Conservation (phyloP, 2,113 vertebrate genomes). For the Strigops habroptila region DNA sequence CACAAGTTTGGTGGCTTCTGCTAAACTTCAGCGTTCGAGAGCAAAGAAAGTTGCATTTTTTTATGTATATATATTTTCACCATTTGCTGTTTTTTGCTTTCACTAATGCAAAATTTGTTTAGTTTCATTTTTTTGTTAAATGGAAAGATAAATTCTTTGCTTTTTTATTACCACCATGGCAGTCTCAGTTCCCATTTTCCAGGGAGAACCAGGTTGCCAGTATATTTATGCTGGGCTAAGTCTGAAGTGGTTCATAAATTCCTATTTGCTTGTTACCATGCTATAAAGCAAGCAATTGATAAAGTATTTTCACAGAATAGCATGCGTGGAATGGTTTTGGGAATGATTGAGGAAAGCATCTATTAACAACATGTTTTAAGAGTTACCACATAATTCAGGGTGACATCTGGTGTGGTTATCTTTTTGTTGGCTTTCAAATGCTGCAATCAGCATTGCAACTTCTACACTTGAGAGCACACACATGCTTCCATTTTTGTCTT, state of each 20-base stretch:
- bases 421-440: neutral
- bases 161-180: neutral
- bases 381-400: neutral
- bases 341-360: neutral
- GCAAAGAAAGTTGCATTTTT: neutral
- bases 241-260: neutral
- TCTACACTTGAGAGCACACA: neutral
- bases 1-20: neutral
- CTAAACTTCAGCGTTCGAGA: neutral
- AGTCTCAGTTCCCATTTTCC: neutral
- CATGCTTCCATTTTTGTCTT: neutral
- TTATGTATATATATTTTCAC: neutral
- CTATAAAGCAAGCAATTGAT: neutral
- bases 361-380: neutral
- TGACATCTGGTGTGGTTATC: accelerated
- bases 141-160: neutral
- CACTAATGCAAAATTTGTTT: neutral
- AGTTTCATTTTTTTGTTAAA: neutral
- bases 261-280: neutral
- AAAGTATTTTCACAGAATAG: neutral
- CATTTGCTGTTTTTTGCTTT: neutral
- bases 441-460: accelerated
- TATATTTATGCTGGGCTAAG: neutral
- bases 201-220: neutral
- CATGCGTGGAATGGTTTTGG: neutral